Conservation (phyloP, 2,888 invertebrate genomes). For the Agrochola litura region DNA sequence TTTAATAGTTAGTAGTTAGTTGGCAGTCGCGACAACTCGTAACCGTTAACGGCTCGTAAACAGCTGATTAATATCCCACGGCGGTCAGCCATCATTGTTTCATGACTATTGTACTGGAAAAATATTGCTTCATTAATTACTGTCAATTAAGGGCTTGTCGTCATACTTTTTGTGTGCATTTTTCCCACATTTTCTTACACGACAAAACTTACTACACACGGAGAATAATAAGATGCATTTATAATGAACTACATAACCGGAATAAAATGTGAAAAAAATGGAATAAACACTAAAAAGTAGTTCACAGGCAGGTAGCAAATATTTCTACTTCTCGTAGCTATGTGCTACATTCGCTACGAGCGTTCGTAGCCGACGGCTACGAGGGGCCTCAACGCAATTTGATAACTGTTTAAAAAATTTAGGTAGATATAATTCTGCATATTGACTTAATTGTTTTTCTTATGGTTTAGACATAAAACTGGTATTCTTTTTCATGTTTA, state of each 20-base stretch:
- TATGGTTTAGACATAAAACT: not conserved
- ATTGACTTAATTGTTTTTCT: not conserved
- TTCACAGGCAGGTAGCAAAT: not conserved
- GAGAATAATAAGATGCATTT: not conserved
- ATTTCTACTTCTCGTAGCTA: not conserved
- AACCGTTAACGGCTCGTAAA: conserved; percentile 53
- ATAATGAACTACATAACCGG: not conserved
- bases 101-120: conserved; percentile 31
- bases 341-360: conserved; percentile 42
- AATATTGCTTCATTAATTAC: conserved; percentile 27
- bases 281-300: not conserved
- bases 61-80: conserved; percentile 42
- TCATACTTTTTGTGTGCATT: not conserved
- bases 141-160: conserved; percentile 9
- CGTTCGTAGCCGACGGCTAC: conserved; percentile 26
- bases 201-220: too few species aligned
- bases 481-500: not conserved
- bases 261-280: not conserved
- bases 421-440: not conserved
- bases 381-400: not conserved
- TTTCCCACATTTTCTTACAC: not conserved
- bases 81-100: conserved; percentile 19
- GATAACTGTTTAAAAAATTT: not conserved
- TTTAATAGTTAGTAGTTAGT: not conserved
- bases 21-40: conserved; percentile 31